Percentiles rank a stretch among this genome's conserved stretches.
These are phyloP conservation scores for Coelopa pilipes DNA, from an alignment of 2,888 invertebrate genomes.

Conservation along the genomic window DNA sequence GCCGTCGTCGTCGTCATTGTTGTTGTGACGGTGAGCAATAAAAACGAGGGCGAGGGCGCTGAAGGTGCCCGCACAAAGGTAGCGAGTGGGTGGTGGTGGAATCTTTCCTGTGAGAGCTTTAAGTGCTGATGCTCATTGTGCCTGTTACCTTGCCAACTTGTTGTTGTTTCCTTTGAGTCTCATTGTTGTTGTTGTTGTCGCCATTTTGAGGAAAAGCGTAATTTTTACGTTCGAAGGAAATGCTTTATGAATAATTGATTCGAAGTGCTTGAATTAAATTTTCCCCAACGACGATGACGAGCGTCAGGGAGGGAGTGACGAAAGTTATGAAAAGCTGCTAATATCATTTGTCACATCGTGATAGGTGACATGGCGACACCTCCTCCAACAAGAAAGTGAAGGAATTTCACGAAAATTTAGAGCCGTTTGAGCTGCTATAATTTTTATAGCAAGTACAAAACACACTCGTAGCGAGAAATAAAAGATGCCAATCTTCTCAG, in stretches of 20 bases:
- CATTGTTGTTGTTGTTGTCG: background rate
- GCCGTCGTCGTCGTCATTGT: too few relatives aligned
- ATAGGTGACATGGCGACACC: background rate
- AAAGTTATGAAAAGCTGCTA: background rate
- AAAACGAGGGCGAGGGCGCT: background rate
- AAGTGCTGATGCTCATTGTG: slow-evolving; percentile 2
- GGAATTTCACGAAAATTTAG: background rate
- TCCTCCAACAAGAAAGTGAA: background rate
- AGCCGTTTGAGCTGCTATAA: background rate
- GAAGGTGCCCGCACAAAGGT: background rate
- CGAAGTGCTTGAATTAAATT: slow-evolving; percentile 9
- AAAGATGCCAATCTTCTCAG: background rate
- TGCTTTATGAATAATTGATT: slow-evolving; percentile 14
- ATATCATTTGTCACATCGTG: background rate
- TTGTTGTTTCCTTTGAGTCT: too few relatives aligned
- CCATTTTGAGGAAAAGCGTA: background rate
- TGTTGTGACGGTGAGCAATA: background rate
- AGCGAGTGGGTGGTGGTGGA: background rate
- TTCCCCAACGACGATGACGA: background rate
- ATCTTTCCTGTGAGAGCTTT: background rate
- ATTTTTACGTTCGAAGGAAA: background rate
- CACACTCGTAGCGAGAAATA: background rate
- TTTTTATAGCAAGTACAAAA: slow-evolving; percentile 2
- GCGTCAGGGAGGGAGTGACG: background rate
- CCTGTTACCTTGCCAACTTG: background rate